Conservation (phyloP, 2,113 vertebrate genomes). For the Zosterops lateralis region DNA sequence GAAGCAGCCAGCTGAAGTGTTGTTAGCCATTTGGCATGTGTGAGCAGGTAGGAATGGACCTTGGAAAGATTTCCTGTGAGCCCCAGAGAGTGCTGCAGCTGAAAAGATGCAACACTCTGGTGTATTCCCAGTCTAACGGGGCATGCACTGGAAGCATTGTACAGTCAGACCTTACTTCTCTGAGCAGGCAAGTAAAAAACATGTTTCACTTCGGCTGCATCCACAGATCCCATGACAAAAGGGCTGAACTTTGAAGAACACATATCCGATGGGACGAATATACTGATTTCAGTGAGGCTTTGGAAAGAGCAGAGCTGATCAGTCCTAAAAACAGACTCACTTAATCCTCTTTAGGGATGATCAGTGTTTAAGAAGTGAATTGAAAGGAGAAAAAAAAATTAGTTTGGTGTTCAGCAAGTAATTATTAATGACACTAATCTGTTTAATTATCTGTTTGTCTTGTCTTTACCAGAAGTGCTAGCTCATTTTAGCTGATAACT, state of each 20-base stretch:
- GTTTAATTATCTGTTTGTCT: slow-evolving; percentile 9
- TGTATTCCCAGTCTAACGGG: not conserved
- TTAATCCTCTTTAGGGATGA: slow-evolving; percentile 29
- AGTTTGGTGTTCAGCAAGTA: not conserved
- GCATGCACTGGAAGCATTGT: not conserved
- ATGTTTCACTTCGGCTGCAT: not conserved
- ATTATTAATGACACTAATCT: not conserved
- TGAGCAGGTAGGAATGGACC: not conserved
- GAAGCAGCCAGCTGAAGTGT: not conserved
- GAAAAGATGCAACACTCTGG: not conserved
- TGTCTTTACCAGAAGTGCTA: not conserved
- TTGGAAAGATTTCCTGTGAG: not conserved
- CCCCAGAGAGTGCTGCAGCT: not conserved
- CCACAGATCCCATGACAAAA: not conserved
- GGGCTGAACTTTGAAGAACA: not conserved
- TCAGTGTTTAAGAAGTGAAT: not conserved
- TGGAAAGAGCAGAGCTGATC: not conserved
- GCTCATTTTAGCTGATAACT: slow-evolving; percentile 17
- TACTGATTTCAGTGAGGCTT: not conserved
- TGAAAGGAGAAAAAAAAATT: not conserved
- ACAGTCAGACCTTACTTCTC: not conserved
- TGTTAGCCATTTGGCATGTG: not conserved
- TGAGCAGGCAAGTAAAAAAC: not conserved
- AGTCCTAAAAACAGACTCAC: not conserved
- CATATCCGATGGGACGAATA: rapidly evolving